phyloP scores from a whole-genome alignment of 2,113 vertebrate species.

The Oncorhynchus gorbuscha region DNA sequence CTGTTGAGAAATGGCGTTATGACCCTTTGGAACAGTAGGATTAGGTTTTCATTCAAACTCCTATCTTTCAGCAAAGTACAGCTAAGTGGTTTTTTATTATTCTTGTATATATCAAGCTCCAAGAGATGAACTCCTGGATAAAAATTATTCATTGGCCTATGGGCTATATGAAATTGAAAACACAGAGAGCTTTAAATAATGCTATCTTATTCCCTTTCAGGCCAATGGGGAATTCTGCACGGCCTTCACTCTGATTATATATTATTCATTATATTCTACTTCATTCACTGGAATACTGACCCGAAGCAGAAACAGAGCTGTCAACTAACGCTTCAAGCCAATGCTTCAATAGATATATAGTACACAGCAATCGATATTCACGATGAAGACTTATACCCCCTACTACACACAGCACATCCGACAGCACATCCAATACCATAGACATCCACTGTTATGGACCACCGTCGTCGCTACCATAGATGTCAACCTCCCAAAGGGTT shows the following conservation, averaged over 20 bases:
- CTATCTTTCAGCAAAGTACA: not conserved
- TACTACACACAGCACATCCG: no score
- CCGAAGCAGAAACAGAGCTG: not conserved
- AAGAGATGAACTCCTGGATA: constrained; percentile 30
- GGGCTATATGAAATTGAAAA: constrained; percentile 37
- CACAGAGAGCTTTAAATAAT: constrained; percentile 23
- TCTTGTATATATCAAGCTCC: constrained; percentile 39
- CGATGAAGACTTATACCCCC: not conserved
- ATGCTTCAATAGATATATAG: not conserved
- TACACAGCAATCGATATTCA: not conserved
- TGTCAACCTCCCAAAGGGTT: no score
- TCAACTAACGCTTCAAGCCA: not conserved
- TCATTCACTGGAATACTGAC: constrained; percentile 24
- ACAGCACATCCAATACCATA: no score
- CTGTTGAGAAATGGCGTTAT: not conserved
- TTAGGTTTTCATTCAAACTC: not conserved
- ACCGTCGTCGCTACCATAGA: no score
- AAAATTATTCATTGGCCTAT: constrained; percentile 32
- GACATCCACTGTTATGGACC: no score
- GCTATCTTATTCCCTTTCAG: constrained; percentile 16
- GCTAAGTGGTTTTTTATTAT: constrained; percentile 41
- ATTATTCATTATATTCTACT: constrained; percentile 48
- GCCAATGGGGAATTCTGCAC: constrained; percentile 49
- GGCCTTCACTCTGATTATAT: constrained; percentile 46
- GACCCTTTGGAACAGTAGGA: constrained; percentile 3